Percentiles rank a stretch among this genome's conserved stretches.
Evolutionary conservation across 2,888 invertebrate genomes (phyloP).

Genomic region (Macroteleia sp.): DNA sequence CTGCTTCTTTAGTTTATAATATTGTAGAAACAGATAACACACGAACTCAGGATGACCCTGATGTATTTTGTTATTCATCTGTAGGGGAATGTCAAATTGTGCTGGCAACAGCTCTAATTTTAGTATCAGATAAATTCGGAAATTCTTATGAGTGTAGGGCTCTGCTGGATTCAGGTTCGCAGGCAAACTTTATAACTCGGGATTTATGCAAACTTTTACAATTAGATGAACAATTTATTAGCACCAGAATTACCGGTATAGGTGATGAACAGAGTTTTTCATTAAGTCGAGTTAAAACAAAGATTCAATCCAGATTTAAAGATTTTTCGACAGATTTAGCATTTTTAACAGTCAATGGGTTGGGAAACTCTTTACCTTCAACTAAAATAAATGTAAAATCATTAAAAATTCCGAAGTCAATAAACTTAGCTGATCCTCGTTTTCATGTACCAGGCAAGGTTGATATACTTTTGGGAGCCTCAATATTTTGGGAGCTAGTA

Average conservation of each 20-base stretch:
- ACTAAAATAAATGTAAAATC: neutral
- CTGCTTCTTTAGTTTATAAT: neutral
- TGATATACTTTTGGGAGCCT: neutral
- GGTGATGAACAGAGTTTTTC: neutral
- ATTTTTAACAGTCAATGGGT: neutral
- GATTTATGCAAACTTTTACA: no score
- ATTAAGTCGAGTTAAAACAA: neutral
- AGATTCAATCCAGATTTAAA: neutral
- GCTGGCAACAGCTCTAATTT: neutral
- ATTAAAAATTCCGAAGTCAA: neutral
- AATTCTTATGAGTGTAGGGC: neutral
- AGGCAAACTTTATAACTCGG: no score
- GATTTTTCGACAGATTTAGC: neutral
- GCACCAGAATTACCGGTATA: no score
- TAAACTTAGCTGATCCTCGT: neutral
- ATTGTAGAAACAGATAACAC: neutral
- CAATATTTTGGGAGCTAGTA: neutral
- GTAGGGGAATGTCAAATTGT: neutral
- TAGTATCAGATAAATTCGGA: constrained; percentile 2
- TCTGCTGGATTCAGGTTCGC: no score
- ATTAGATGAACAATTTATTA: no score
- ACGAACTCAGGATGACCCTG: neutral
- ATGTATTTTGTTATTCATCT: neutral
- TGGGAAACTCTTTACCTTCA: neutral
- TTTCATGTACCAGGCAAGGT: neutral